Conservation (phyloP, 2,113 vertebrate species). For the Lutjanus erythropterus region DNA sequence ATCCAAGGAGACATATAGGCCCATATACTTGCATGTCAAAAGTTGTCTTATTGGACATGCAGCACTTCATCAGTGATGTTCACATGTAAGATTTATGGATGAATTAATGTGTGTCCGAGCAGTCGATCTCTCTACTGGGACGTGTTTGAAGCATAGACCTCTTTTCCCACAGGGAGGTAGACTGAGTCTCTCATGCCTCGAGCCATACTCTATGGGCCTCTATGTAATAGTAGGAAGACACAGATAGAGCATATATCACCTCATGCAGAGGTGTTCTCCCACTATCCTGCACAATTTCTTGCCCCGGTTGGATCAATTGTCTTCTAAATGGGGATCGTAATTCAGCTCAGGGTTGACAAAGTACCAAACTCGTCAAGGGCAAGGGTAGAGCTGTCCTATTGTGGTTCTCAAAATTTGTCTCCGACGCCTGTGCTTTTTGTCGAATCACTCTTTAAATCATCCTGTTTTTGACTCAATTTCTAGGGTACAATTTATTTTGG, state of each 20-base stretch:
- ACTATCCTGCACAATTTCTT: constrained; percentile 34
- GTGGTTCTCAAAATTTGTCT: constrained; percentile 25
- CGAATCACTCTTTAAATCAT: constrained; percentile 9
- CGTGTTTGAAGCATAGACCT: constrained; percentile 29
- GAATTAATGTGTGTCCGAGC: constrained; percentile 60
- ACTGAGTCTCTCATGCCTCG: constrained; percentile 34
- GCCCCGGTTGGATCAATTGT: constrained; percentile 50
- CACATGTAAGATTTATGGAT: constrained; percentile 60
- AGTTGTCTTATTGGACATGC: constrained; percentile 48
- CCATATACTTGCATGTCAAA: constrained; percentile 46
- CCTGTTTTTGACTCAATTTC: constrained; percentile 8
- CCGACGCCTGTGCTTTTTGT: background rate
- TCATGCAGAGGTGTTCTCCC: constrained; percentile 37
- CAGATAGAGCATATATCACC: constrained; percentile 54
- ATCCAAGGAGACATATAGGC: constrained; percentile 39
- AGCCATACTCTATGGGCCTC: constrained; percentile 36
- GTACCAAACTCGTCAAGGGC: constrained; percentile 37
- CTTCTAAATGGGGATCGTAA: constrained; percentile 53
- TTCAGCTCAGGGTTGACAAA: constrained; percentile 55
- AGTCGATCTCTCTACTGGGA: constrained; percentile 59
- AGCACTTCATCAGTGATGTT: constrained; percentile 62
- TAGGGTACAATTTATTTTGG: background rate
- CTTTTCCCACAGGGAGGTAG: constrained; percentile 52
- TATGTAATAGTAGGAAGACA: constrained; percentile 38
- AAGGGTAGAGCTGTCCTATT: constrained; percentile 11